A percentile compares a stretch with the other conserved stretches of the same genome.
Evolutionary conservation across 2,888 invertebrate species (phyloP).

Genomic region (Nemurella pictetii): DNA sequence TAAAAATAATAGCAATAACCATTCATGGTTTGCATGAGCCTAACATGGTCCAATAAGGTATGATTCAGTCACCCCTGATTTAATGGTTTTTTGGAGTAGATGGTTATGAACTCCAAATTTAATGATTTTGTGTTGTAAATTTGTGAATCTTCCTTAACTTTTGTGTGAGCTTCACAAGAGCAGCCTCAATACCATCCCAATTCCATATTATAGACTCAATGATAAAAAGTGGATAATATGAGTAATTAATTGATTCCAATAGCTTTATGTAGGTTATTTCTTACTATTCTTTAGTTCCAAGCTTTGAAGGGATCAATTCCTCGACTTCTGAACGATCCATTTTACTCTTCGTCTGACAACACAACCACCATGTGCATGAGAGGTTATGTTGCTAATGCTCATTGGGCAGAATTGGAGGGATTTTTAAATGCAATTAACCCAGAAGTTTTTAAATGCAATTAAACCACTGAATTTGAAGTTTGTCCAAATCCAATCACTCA

Average conservation of each 20-base stretch:
- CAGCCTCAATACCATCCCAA: too few species aligned
- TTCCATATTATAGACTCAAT: too few species aligned
- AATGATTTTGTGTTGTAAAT: not conserved
- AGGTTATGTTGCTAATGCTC: not conserved
- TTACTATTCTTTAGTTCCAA: slow-evolving; percentile 74
- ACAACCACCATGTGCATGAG: not conserved
- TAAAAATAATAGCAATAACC: too few species aligned
- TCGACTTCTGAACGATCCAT: slow-evolving; percentile 49
- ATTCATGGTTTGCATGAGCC: too few species aligned
- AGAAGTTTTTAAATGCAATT: too few species aligned
- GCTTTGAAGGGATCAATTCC: slow-evolving; percentile 70
- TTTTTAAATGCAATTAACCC: not conserved
- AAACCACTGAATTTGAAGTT: too few species aligned
- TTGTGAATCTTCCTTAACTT: too few species aligned
- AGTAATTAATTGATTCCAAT: not conserved
- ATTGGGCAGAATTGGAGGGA: too few species aligned
- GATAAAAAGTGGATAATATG: not conserved
- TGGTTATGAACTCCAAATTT: not conserved
- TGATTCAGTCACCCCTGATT: not conserved
- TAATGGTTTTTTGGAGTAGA: not conserved
- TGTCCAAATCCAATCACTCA: too few species aligned
- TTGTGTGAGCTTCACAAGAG: too few species aligned
- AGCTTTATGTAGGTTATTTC: slow-evolving; percentile 42
- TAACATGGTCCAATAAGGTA: not conserved
- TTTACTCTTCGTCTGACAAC: not conserved